Conservation (phyloP, 2,888 invertebrate species). For the Yponomeuta evonymella region DNA sequence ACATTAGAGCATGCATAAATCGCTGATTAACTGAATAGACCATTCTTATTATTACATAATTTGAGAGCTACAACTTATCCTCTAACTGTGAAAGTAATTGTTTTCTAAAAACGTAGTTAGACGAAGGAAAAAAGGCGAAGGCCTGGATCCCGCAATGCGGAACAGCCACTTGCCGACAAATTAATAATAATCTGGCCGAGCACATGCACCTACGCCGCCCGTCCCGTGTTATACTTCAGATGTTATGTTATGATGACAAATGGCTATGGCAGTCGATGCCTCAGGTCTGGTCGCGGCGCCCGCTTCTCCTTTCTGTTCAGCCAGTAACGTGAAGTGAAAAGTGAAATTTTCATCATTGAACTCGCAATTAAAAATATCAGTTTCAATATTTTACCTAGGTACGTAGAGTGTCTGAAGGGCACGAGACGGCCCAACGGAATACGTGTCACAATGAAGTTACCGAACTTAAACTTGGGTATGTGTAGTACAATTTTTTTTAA, state of each 20-base stretch:
- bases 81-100: no score
- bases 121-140: slow-evolving; percentile 19
- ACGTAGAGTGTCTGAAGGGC: neutral
- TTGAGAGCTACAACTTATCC: no score
- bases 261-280: slow-evolving; percentile 2
- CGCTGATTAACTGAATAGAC: no score
- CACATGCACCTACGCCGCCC: neutral
- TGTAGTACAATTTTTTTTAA: slow-evolving; percentile 19
- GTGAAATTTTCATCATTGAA: neutral
- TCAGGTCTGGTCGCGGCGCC: neutral
- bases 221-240: slow-evolving; percentile 1
- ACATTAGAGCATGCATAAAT: no score
- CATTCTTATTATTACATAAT: no score
- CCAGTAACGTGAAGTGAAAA: neutral
- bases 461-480: slow-evolving; percentile 59
- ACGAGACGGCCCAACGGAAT: slow-evolving; percentile 22
- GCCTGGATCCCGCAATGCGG: slow-evolving; percentile 16
- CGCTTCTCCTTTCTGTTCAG: neutral
- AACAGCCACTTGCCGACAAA: slow-evolving; percentile 22
- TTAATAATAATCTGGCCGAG: slow-evolving; percentile 20
- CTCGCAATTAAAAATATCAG: neutral
- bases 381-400: neutral
- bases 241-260: slow-evolving; percentile 4
- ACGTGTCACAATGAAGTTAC: slow-evolving; percentile 47
- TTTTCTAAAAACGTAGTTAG: no score